These are phyloP conservation scores for Synanthedon myopaeformis DNA, from an alignment of 2,888 invertebrate genomes.

Conservation along the genomic window DNA sequence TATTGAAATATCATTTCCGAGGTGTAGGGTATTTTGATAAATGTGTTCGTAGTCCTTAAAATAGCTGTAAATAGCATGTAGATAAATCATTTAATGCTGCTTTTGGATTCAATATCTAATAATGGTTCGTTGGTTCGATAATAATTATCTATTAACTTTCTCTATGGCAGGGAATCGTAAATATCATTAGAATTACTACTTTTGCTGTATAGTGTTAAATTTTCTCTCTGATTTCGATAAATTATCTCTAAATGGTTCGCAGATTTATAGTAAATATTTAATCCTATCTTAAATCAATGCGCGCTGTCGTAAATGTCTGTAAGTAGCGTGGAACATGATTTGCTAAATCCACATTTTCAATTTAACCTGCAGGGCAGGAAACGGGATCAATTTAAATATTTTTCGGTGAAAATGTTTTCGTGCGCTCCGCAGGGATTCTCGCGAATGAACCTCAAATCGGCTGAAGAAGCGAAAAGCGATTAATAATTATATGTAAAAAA, in stretches of 20 bases:
- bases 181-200: too few species aligned
- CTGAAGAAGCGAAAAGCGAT: background rate
- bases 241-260: background rate
- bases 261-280: background rate
- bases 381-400: background rate
- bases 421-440: background rate
- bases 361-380: slow-evolving; percentile 8
- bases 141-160: too few species aligned
- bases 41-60: too few species aligned
- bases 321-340: slow-evolving; percentile 2
- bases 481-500: background rate
- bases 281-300: background rate
- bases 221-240: too few species aligned
- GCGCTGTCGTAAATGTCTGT: background rate
- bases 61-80: too few species aligned
- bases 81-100: too few species aligned
- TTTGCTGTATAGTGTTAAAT: too few species aligned
- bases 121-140: too few species aligned
- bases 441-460: background rate
- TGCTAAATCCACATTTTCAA: slow-evolving; percentile 12
- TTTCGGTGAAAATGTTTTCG: background rate
- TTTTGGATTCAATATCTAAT: too few species aligned
- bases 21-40: too few species aligned
- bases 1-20: too few species aligned
- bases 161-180: too few species aligned